phyloP scores from a whole-genome alignment of 2,113 vertebrate genomes.

The Python bivittatus region DNA sequence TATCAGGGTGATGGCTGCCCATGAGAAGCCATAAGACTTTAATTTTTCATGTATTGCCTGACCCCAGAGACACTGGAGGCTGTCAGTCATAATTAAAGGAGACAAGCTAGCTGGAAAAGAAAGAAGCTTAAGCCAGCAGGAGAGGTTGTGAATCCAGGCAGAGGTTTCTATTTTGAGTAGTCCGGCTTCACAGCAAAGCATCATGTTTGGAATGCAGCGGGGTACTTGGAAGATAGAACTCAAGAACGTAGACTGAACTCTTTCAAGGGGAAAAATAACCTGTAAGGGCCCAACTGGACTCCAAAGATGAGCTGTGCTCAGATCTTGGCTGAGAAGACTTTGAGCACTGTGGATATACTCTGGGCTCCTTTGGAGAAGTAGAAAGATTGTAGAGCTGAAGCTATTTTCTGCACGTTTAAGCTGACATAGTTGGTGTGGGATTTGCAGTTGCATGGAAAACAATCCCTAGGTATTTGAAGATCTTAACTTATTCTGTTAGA shows the following conservation, averaged over 20 bases:
- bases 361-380: background rate
- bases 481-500: too few species aligned
- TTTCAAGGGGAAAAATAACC: background rate
- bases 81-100: background rate
- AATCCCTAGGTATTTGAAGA: too few species aligned
- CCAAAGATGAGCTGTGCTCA: background rate
- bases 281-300: background rate
- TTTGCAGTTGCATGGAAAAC: too few species aligned
- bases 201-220: background rate
- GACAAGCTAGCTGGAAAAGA: background rate
- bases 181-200: background rate
- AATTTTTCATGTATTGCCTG: background rate
- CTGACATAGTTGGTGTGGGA: too few species aligned
- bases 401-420: too few species aligned
- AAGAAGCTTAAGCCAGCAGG: background rate
- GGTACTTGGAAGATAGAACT: background rate
- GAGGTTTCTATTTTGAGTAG: background rate
- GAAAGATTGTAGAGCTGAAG: too few species aligned
- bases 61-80: background rate
- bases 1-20: background rate
- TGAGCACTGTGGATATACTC: background rate
- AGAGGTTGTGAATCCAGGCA: background rate
- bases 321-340: background rate
- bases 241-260: background rate
- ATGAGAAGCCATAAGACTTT: background rate